Evolutionary conservation across 2,797 vertebrate species (phyloP).

Genomic region (Neopelma chrysocephalum): DNA sequence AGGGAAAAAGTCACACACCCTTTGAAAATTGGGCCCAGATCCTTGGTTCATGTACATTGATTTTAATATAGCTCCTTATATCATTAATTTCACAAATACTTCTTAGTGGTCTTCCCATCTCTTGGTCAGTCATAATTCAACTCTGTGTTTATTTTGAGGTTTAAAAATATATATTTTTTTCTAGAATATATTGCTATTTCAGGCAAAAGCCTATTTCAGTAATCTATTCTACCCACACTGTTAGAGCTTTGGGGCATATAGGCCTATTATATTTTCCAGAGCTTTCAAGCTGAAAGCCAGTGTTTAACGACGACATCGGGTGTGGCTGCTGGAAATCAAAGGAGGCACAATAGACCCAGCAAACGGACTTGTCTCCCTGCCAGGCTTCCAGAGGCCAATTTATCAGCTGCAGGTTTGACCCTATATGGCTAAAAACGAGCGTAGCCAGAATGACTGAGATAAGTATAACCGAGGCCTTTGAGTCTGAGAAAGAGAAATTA

Average conservation of each 20-base stretch:
- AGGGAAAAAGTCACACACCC: neutral
- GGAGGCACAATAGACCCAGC: constrained; percentile 54
- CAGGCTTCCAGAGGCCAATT: constrained; percentile 60
- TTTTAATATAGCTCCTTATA: neutral
- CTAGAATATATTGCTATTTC: constrained; percentile 21
- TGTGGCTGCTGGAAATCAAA: constrained; percentile 68
- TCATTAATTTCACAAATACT: neutral
- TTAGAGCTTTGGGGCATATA: constrained; percentile 25
- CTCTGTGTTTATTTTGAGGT: constrained; percentile 7
- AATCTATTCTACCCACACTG: constrained; percentile 46
- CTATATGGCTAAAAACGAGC: constrained; percentile 59
- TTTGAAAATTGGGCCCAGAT: neutral
- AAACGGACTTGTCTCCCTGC: constrained; percentile 63
- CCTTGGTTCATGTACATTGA: neutral
- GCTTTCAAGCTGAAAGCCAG: constrained; percentile 52
- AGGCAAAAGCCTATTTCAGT: constrained; percentile 27
- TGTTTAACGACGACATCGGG: constrained; percentile 52
- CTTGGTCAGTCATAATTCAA: neutral
- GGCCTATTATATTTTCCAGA: constrained; percentile 55
- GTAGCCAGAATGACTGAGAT: constrained; percentile 61
- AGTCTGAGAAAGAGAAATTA: constrained; percentile 53
- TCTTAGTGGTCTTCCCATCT: neutral
- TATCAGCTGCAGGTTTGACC: constrained; percentile 66
- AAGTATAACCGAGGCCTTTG: constrained; percentile 65
- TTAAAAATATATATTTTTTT: constrained; percentile 26